Evolutionary conservation across 2,113 vertebrate genomes (phyloP), one percentile per base, ranked within the genome.

Genomic region (Cervus canadensis): DNA sequence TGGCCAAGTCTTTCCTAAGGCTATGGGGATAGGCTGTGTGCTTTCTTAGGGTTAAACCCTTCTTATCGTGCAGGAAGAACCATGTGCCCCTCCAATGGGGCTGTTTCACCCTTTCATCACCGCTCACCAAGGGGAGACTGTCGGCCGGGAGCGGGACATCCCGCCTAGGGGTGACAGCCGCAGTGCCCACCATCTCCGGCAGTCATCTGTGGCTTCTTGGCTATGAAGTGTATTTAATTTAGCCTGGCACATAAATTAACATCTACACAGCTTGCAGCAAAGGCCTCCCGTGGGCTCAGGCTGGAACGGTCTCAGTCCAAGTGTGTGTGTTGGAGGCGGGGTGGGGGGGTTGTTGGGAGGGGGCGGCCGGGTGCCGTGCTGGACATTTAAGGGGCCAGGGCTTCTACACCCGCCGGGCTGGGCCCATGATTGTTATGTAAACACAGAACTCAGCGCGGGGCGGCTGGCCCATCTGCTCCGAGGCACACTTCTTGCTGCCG

Each of bases 401-500:
- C 74, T 84, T 62, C 59, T 19, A 33, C 74, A n/a, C 82, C 2
- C 79, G 3, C 1, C 48, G 12, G 52, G 54, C 86, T 52, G 78
- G 86, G 91, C 82, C 43, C 78, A 52, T 52, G 76, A 98, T 97
- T 98, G 94, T 98, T 95, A 97, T 97, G 97, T 96, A 98, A 98
- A 98, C 98, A 98, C 97, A 88, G 96, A 79, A 85, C 67, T 50
- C 54, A 54, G 33, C 36, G 45, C 87, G 57, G 95, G 96, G 97
- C 97, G 97, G 97, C 92, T 97, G n/a, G 95, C 97, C 98, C 95
- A 97, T 98, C 97, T 97, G 98, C 97, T 98, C 95, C 78, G 62
- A 0, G 87, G 98, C 98, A 98, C 98, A 89, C 99, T 99, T 98
- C 98, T 97, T 48, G 96, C 96, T 97, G 97, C 98, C 96, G 82